Conservation (phyloP, 2,888 invertebrate genomes). For the Cheilosia pagana region DNA sequence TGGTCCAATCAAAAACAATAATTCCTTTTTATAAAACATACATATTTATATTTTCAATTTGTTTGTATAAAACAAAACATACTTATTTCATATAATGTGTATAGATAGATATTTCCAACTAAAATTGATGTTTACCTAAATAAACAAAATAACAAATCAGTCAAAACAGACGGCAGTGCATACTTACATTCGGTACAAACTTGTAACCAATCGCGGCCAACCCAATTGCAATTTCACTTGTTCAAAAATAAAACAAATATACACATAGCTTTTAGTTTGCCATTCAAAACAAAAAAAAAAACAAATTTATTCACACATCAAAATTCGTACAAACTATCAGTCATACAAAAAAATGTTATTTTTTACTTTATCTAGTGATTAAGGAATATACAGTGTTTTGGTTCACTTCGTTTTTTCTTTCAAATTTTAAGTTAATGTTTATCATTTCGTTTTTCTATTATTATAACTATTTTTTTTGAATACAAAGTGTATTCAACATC, state of each 20-base stretch:
- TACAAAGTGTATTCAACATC: conserved; percentile 7
- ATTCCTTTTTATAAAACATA: neutral
- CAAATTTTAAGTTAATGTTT: conserved; percentile 10
- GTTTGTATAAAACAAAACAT: neutral
- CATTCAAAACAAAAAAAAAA: conserved; percentile 72
- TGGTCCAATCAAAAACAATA: neutral
- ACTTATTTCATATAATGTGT: conserved; percentile 3
- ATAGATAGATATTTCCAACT: neutral
- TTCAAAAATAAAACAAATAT: conserved; percentile 57
- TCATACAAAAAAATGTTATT: conserved; percentile 80
- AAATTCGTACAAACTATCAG: conserved; percentile 83
- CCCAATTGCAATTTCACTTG: neutral
- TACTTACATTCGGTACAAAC: conserved; percentile 31
- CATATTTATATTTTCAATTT: conserved; percentile 5
- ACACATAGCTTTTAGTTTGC: conserved; percentile 51
- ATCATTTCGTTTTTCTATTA: neutral
- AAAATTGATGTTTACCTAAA: neutral
- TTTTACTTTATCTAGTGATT: conserved; percentile 42
- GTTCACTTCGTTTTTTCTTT: conserved; percentile 30
- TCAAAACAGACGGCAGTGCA: conserved; percentile 24
- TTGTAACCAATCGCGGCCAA: conserved; percentile 5
- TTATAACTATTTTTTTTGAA: conserved; percentile 11
- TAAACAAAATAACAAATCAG: conserved; percentile 7
- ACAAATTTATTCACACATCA: conserved; percentile 72
- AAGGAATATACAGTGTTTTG: conserved; percentile 58